Conservation (phyloP, 2,888 invertebrate species). For the Serrognathus titanus region DNA sequence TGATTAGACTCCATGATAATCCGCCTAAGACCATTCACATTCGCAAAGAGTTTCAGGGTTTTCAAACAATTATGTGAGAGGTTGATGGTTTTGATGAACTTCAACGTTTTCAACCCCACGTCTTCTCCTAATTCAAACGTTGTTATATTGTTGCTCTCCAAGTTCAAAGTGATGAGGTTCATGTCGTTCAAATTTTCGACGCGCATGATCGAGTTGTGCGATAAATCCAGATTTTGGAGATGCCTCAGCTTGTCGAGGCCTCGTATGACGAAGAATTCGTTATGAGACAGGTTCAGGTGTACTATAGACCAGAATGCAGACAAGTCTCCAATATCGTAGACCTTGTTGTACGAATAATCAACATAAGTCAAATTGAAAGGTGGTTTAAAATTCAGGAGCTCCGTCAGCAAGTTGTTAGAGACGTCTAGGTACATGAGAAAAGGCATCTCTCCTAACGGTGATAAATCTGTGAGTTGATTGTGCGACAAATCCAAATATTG, state of each 20-base stretch:
- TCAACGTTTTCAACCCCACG: constrained; percentile 53
- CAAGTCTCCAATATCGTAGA: constrained; percentile 54
- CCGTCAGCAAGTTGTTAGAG: constrained; percentile 53
- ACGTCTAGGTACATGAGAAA: constrained; percentile 59
- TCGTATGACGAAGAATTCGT: constrained; percentile 55
- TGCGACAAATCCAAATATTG: constrained; percentile 59
- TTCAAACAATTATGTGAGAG: constrained; percentile 55
- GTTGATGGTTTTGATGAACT: constrained; percentile 54
- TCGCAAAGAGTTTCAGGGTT: constrained; percentile 54
- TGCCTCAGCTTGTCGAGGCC: constrained; percentile 57
- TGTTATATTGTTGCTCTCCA: constrained; percentile 33
- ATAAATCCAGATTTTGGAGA: constrained; percentile 52
- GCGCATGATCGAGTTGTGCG: constrained; percentile 57
- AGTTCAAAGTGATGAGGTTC: constrained; percentile 43
- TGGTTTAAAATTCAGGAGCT: constrained; percentile 55
- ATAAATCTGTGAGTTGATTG: constrained; percentile 54
- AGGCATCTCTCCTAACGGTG: constrained; percentile 52
- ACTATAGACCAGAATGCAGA: constrained; percentile 61
- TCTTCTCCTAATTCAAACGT: constrained; percentile 42
- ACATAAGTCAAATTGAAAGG: constrained; percentile 62
- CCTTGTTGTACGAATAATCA: constrained; percentile 57
- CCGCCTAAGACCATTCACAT: constrained; percentile 38
- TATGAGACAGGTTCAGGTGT: constrained; percentile 59
- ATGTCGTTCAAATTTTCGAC: constrained; percentile 57
- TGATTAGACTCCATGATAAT: constrained; percentile 43